Base-by-base conservation (phyloP, 2,888 invertebrate species). In the Podabrus alpinus region DNA sequence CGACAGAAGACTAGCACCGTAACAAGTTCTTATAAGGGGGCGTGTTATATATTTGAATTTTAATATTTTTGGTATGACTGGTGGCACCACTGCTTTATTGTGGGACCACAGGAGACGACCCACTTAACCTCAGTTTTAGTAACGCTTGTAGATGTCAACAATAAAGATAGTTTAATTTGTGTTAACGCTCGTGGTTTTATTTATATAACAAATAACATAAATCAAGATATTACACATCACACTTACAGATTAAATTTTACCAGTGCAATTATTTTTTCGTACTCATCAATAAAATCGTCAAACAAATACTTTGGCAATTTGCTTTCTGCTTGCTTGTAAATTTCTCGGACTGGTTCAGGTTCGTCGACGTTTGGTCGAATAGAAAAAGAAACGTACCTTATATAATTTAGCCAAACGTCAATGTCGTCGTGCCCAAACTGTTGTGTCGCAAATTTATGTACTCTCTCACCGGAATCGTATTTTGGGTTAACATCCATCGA, bases 381-480 rank as follows among this genome's bases (percentile, higher is more conserved):
- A 79, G 88, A 86, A 78, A 90, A 89, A 75, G 90, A 89, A 88
- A 94, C 94, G 86, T 94, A 93, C 76, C 89, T 88, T 69, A 95
- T 90, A 82, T 92, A 93, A 81, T 94, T 90, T 79, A 93, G 88
- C 95, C 95, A 96, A 15, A 95, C 88, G 77, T 92, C 90, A 4
- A 90, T 87, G 83, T 91, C 90, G 4, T 88, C 88, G 80, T 88
- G 88, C 0, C 95, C 95, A 86, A 94, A 94, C 78, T 93, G 92
- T 72, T 90, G 87, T 15, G 90, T 89, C 29, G 92, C 89, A 78
- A 90, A 89, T 83, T 93, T 91, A 83, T 91, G 91, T 79, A 90
- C 92, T 83, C 89, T 89, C 68, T 92, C 89, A 78, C 91, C 88
- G 74, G 86, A 85, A 78, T 90, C 89, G 0, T 88, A 79, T 80